A percentile compares a stretch with the other conserved stretches of the same genome.
phyloP scores from a whole-genome alignment of 1,140 invertebrate genomes.

The Phymastichus coffea region DNA sequence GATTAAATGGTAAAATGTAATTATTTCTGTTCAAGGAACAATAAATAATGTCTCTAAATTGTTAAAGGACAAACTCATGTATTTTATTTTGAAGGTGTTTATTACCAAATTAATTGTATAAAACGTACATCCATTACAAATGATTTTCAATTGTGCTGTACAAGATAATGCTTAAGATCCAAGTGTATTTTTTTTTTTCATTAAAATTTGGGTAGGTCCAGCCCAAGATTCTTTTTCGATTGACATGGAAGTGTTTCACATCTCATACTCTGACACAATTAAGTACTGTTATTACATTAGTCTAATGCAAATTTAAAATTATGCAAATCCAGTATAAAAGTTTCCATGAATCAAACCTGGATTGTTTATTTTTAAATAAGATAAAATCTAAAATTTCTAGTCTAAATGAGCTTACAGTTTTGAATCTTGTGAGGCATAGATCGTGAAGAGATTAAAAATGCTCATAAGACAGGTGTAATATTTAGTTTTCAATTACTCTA shows the following conservation, averaged over 20 bases:
- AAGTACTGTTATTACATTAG: slow-evolving; percentile 36
- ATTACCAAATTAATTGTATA: slow-evolving; percentile 54
- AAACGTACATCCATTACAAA: slow-evolving; percentile 51
- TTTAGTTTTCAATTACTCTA: slow-evolving; percentile 20
- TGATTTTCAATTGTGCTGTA: slow-evolving; percentile 41
- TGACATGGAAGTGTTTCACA: too few species aligned
- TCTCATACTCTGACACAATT: too few species aligned
- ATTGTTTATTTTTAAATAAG: slow-evolving; percentile 19
- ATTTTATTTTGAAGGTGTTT: too few species aligned
- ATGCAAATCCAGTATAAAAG: slow-evolving; percentile 28
- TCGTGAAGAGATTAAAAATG: slow-evolving; percentile 23
- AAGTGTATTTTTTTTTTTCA: slow-evolving; percentile 41
- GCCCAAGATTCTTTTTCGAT: slow-evolving; percentile 39
- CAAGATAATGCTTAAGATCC: slow-evolving; percentile 42
- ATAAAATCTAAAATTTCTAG: slow-evolving; percentile 25
- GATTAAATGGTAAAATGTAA: too few species aligned
- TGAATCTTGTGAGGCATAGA: neutral
- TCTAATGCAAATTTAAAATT: slow-evolving; percentile 32
- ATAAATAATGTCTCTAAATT: neutral
- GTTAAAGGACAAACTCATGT: too few species aligned
- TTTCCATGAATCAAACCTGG: slow-evolving; percentile 5
- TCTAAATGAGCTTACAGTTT: slow-evolving; percentile 18
- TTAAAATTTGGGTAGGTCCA: slow-evolving; percentile 45
- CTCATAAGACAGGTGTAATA: slow-evolving; percentile 14
- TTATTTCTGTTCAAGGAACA: neutral